Conservation (phyloP, 2,888 invertebrate species). For the Junonia oenone region DNA sequence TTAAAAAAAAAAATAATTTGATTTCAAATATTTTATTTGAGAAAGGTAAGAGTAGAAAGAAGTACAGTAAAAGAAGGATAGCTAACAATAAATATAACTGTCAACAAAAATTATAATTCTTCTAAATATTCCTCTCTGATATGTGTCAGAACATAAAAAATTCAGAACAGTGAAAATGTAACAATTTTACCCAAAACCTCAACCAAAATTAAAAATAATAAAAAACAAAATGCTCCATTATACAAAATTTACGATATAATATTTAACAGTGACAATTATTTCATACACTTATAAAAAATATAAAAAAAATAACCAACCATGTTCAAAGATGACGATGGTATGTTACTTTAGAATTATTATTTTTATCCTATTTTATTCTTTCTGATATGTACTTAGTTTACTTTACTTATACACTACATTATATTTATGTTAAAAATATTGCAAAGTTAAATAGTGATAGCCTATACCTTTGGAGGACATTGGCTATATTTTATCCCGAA, state of each 20-base stretch:
- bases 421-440: no score
- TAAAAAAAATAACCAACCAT: constrained; percentile 3
- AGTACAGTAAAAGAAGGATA: neutral
- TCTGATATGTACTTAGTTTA: no score
- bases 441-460: no score
- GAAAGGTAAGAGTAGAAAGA: no score
- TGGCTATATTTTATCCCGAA: no score
- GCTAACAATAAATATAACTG: neutral
- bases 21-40: no score
- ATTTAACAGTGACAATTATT: neutral
- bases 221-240: neutral
- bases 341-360: neutral
- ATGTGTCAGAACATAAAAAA: neutral
- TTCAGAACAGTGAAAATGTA: neutral
- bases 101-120: neutral
- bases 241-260: neutral
- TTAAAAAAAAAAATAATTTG: no score
- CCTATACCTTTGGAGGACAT: no score
- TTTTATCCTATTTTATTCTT: no score
- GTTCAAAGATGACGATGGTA: constrained; percentile 29
- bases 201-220: neutral
- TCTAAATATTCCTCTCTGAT: neutral
- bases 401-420: no score
- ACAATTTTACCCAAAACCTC: neutral
- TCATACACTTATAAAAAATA: no score